A percentile compares a stretch with the other conserved stretches of the same genome.
phyloP scores from a whole-genome alignment of 2,113 vertebrate genomes.

The Murina feae region DNA sequence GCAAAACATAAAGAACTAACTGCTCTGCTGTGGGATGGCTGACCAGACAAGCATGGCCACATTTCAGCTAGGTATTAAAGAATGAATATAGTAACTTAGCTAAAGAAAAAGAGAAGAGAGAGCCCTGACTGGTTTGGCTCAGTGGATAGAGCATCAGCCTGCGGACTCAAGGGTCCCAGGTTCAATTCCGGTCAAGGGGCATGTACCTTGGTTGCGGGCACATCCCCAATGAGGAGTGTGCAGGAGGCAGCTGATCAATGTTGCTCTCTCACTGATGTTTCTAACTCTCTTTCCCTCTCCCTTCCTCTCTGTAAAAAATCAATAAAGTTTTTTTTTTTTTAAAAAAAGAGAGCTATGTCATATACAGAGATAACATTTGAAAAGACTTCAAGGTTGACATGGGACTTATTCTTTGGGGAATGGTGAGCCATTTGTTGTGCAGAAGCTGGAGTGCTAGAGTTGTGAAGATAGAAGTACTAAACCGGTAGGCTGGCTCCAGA shows the following conservation, averaged over 20 bases:
- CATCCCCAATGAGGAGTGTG: too few relatives aligned
- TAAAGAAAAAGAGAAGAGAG: not conserved
- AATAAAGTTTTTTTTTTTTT: too few relatives aligned
- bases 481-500: not conserved
- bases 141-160: too few relatives aligned
- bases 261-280: too few relatives aligned
- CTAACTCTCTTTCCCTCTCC: too few relatives aligned
- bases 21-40: not conserved
- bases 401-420: not conserved
- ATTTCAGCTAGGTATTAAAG: conserved; percentile 60
- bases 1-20: not conserved
- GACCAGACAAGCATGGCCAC: not conserved
- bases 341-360: not conserved
- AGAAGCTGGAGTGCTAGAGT: not conserved
- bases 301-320: too few relatives aligned
- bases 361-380: not conserved
- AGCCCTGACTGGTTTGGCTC: too few relatives aligned
- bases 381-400: not conserved
- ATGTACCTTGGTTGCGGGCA: too few relatives aligned
- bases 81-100: not conserved
- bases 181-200: too few relatives aligned
- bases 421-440: not conserved
- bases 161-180: too few relatives aligned
- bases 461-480: not conserved
- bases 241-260: too few relatives aligned